Base-by-base conservation (phyloP, 2,888 invertebrate species). In the Helobdella robusta region DNA sequence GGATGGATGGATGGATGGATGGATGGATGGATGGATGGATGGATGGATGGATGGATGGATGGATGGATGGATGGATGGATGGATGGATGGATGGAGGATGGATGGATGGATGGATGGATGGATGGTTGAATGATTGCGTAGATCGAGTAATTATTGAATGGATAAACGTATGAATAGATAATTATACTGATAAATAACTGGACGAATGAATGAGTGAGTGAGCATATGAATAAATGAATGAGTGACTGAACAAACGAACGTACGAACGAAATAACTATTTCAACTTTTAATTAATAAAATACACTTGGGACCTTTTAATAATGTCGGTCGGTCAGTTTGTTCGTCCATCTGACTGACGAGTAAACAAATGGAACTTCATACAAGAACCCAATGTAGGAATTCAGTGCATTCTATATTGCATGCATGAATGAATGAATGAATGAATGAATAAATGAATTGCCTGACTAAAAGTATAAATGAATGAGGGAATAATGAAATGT, bases 351-450 rank as follows among this genome's bases (percentile, higher is more conserved):
- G n/a, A 40, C 44, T 11, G n/a, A 40, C 44, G 44, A 40, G n/a
- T n/a, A n/a, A 40, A 40, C 44, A n/a, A 40, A 40, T n/a, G 44
- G n/a, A n/a, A n/a, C n/a, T n/a, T 6, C 35, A 35, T 59, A 35
- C 35, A 35, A 34, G 25, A 34, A 35, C 35, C 5, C 35, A 35
- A 34, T n/a, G 20, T 2, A 34, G 25, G 5, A 35, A 34, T 48
- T 63, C 25, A 23, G 56, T 63, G 4, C 34, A 63, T 63, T 15
- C 20, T 58, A 58, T 23, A 25, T 58, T 63, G 44, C 20, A 63
- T 56, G 54, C 34, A 63, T 63, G 32, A 20, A 56, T 63, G 54
- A 44, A 56, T 58, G 54, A 44, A 32, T 56, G 63, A 25, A 15
- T 56, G 54, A n/a, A 56, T 63, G 54, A 40, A 58, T 30, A 20